Base-by-base conservation (phyloP, 1,140 invertebrate genomes). In the Helicorthomorpha holstii region DNA sequence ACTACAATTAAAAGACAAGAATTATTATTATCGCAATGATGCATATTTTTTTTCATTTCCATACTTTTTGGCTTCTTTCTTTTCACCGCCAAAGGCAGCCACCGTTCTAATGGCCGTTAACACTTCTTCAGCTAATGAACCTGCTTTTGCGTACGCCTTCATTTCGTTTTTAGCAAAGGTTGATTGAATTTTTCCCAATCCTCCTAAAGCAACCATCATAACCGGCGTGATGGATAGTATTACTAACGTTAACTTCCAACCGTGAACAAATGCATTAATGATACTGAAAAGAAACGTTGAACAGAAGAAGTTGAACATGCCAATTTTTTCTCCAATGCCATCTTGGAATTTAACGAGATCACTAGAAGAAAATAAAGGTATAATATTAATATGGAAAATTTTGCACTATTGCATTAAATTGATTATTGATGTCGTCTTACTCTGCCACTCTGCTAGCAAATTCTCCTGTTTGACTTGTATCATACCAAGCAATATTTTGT, bases 41-140 rank as follows among this genome's bases (percentile, higher is more conserved):
- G n/a, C n/a, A n/a, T n/a, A n/a, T n/a, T n/a, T n/a, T n/a, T n/a
- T n/a, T n/a, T n/a, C n/a, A n/a, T n/a, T n/a, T n/a, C 25, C 7
- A 7, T 46, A 67, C 63, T 82, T 71, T 19, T 70, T 60, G 1
- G 78, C 65, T 68, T 88, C 85, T 59, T 78, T 78, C n/a, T 67
- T 56, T 63, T 89, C 81, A 10, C 84, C 86, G 53, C 81, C 81
- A 58, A 90, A 87, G 0, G 85, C 81, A 21, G 80, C 76, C 0
- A 92, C 85, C 0, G 87, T 91, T 25, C 81, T 70, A 16, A 92
- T 76, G 1, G 79, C 73, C 22, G 75, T 75, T 7, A 92, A 63
- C 0, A 82, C 82, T 62, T 91, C 85, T 62, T 88, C 84, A 1
- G 87, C 86, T 7, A 90, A 76, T 0, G 75, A 69, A 21, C 83